Conservation (phyloP, 2,797 vertebrate genomes). For the Chanos chanos region DNA sequence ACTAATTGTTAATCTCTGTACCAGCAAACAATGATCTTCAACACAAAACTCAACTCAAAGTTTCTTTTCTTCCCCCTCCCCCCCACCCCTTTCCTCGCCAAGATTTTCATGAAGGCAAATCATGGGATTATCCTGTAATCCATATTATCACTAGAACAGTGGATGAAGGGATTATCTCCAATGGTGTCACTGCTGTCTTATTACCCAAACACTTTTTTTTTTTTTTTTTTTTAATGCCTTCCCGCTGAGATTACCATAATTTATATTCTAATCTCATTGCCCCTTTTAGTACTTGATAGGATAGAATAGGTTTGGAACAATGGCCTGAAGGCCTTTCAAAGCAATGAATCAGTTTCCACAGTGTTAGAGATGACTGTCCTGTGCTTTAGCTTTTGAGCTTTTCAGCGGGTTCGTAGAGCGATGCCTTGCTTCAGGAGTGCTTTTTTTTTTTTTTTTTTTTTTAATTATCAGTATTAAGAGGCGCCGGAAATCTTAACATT, state of each 20-base stretch:
- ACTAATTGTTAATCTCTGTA: slow-evolving; percentile 27
- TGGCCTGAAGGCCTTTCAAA: slow-evolving; percentile 1
- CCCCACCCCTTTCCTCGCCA: slow-evolving; percentile 19
- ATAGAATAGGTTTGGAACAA: neutral
- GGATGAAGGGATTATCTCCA: slow-evolving; percentile 15
- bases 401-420: neutral
- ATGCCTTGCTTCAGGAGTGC: slow-evolving; percentile 1
- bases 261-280: slow-evolving; percentile 38
- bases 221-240: slow-evolving; percentile 19
- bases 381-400: neutral
- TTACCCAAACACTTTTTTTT: slow-evolving; percentile 30
- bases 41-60: slow-evolving; percentile 8
- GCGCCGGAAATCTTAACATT: no score
- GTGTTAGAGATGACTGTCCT: neutral
- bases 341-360: neutral
- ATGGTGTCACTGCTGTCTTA: neutral
- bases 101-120: neutral
- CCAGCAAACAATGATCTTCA: slow-evolving; percentile 36
- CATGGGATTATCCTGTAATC: slow-evolving; percentile 18
- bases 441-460: no score
- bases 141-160: slow-evolving; percentile 18
- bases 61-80: slow-evolving; percentile 17
- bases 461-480: slow-evolving; percentile 16
- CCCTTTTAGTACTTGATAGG: slow-evolving; percentile 10
- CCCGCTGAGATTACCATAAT: slow-evolving; percentile 31